Percentiles rank a stretch among this genome's conserved stretches.
phyloP scores from a whole-genome alignment of 2,797 vertebrate genomes.

The Gymnoscopelus braueri region DNA sequence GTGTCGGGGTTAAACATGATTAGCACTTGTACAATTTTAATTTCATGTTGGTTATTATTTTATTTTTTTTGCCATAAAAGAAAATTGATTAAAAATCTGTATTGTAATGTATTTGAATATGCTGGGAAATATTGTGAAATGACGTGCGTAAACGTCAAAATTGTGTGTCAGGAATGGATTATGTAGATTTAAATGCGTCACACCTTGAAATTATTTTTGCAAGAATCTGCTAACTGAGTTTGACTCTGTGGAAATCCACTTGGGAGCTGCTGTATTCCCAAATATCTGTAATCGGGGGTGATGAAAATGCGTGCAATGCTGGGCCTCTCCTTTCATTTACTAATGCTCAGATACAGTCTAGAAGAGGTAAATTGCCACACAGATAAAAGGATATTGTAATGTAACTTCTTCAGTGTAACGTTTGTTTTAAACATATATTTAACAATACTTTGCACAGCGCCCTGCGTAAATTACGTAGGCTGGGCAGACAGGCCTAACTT shows the following conservation, averaged over 20 bases:
- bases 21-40: neutral
- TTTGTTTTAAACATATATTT: neutral
- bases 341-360: neutral
- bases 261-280: neutral
- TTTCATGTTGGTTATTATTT: neutral
- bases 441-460: neutral
- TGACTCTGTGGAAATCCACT: neutral
- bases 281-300: too few relatives aligned
- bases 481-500: neutral
- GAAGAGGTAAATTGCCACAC: neutral
- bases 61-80: neutral
- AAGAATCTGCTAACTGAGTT: neutral
- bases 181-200: neutral
- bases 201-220: neutral
- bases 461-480: neutral
- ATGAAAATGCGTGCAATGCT: too few relatives aligned
- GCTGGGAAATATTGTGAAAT: slow-evolving; percentile 11
- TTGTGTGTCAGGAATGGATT: neutral
- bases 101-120: slow-evolving; percentile 4
- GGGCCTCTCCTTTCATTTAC: slow-evolving; percentile 2
- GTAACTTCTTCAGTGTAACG: neutral
- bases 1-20: slow-evolving; percentile 2
- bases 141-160: slow-evolving; percentile 36
- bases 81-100: neutral
- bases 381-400: neutral